Evolutionary conservation across 2,888 invertebrate genomes (phyloP).

Genomic region (Lissocephala sabroskyi): DNA sequence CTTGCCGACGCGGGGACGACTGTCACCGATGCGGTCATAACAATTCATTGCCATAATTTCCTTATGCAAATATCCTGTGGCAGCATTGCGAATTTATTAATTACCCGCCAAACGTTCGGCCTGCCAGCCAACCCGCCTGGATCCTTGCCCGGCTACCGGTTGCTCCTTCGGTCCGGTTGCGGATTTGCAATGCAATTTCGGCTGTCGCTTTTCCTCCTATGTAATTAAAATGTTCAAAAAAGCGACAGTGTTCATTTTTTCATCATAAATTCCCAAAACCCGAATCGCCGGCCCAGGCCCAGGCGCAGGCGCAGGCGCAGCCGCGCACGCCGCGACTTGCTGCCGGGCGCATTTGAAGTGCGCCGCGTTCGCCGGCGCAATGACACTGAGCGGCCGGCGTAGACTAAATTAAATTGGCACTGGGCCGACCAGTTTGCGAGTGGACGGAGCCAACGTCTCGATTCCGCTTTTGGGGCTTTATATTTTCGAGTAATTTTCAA

Average conservation of each 20-base stretch:
- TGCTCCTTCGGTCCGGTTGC: background rate
- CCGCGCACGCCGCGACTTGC: conserved; percentile 19
- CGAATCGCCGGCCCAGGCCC: too few relatives aligned
- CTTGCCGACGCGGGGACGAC: conserved; percentile 27
- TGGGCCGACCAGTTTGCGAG: conserved; percentile 18
- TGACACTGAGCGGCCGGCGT: conserved; percentile 22
- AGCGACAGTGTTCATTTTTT: conserved; percentile 63
- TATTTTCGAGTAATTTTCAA: conserved; percentile 42
- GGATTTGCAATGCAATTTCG: conserved; percentile 2
- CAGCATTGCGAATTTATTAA: conserved; percentile 66
- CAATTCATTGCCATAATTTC: conserved; percentile 68
- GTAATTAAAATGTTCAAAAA: conserved; percentile 64
- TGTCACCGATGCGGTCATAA: conserved; percentile 61
- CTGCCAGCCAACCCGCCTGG: too few relatives aligned
- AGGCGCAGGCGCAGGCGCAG: background rate
- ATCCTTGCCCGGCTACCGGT: conserved; percentile 7
- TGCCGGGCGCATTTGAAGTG: conserved; percentile 51
- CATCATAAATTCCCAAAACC: conserved; percentile 57
- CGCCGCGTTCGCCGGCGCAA: conserved; percentile 25
- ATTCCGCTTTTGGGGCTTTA: conserved; percentile 8
- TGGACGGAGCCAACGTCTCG: background rate
- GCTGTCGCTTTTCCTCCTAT: conserved; percentile 14
- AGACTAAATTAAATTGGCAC: conserved; percentile 45
- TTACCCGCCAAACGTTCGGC: conserved; percentile 42
- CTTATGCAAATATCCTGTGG: conserved; percentile 69